These are phyloP conservation scores for Zygothrica quintamaculata DNA, from an alignment of 2,888 invertebrate genomes.

Conservation along the genomic window DNA sequence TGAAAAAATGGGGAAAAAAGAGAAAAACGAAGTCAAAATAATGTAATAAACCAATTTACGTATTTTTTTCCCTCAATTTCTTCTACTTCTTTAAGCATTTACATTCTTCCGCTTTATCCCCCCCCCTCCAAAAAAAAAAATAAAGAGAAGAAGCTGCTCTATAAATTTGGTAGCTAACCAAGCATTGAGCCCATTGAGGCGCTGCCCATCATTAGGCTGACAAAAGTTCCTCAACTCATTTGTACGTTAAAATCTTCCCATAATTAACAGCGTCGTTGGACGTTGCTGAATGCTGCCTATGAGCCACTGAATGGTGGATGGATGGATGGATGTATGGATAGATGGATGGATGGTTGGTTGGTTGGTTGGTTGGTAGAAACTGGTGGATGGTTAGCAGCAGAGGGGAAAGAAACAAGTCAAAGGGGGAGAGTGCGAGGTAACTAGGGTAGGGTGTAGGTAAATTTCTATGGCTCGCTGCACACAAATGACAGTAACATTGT, in stretches of 20 bases:
- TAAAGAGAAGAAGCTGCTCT: conserved; percentile 30
- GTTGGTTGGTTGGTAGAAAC: background rate
- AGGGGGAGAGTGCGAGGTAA: background rate
- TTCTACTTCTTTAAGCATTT: conserved; percentile 39
- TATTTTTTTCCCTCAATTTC: conserved; percentile 19
- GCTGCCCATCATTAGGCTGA: conserved; percentile 74
- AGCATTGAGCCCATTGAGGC: conserved; percentile 55
- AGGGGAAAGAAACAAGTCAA: conserved; percentile 6
- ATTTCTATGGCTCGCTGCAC: conserved; percentile 77
- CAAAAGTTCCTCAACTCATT: conserved; percentile 74
- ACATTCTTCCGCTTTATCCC: conserved; percentile 50
- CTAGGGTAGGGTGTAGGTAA: conserved; percentile 25
- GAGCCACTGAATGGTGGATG: conserved; percentile 32
- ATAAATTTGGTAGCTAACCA: conserved; percentile 73
- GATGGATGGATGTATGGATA: background rate
- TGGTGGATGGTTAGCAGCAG: conserved; percentile 17
- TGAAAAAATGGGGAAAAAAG: too few species aligned
- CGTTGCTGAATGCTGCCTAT: conserved; percentile 25
- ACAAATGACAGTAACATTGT: conserved; percentile 62
- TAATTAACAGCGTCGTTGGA: conserved; percentile 66
- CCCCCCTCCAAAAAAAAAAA: conserved; percentile 1
- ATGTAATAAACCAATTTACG: conserved; percentile 75
- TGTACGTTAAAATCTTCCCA: conserved; percentile 76
- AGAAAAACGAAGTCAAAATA: background rate
- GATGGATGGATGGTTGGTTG: conserved; percentile 30